phyloP scores from a whole-genome alignment of 2,113 vertebrate genomes.

The Rhipidura dahli region DNA sequence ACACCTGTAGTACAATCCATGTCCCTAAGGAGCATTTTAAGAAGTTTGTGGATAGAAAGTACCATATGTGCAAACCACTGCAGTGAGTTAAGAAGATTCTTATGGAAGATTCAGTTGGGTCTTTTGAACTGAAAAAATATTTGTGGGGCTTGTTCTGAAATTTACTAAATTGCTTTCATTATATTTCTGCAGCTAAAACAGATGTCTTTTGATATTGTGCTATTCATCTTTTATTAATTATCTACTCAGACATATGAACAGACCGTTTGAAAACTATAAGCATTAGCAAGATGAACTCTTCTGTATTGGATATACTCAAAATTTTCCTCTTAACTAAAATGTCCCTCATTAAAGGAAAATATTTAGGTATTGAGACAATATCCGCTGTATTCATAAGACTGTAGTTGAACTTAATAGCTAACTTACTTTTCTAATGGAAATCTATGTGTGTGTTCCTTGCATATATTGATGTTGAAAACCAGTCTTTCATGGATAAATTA shows the following conservation, averaged over 20 bases:
- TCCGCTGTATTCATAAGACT: conserved; percentile 11
- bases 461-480: background rate
- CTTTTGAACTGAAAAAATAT: conserved; percentile 54
- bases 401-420: background rate
- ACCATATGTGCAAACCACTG: background rate
- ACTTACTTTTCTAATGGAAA: conserved; percentile 16
- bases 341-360: conserved; percentile 13
- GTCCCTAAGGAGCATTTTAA: background rate
- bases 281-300: conserved; percentile 23
- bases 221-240: conserved; percentile 69
- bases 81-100: conserved; percentile 47
- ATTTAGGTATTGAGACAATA: conserved; percentile 18
- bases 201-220: conserved; percentile 60
- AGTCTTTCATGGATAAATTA: background rate
- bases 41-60: background rate
- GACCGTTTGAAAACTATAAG: conserved; percentile 34
- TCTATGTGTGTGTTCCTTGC: background rate
- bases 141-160: conserved; percentile 59
- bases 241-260: conserved; percentile 62
- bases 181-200: conserved; percentile 61
- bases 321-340: conserved; percentile 24
- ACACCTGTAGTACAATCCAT: background rate
- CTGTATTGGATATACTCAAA: background rate
- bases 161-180: conserved; percentile 72
- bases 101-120: conserved; percentile 34